Base-by-base conservation (phyloP, 2,888 invertebrate genomes). In the Tridacna crocea region DNA sequence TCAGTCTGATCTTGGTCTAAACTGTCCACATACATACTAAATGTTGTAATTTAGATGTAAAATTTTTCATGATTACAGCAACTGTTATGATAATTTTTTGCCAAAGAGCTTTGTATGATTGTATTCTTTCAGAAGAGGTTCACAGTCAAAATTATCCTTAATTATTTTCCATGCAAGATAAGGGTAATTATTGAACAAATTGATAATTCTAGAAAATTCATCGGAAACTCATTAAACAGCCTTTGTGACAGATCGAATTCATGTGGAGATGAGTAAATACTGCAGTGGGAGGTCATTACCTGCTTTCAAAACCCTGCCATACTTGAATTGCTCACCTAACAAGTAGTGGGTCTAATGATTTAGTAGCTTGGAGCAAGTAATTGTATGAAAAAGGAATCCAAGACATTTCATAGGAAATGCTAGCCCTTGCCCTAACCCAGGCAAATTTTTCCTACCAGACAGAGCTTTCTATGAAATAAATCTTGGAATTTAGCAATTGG, bases 121-220 rank as follows among this genome's bases (percentile, higher is more conserved):
- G 36, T 2, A 8, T 8, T 36, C 2, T 36, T 36, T 36, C 36
- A 36, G 8, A 2, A 36, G 36, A 36, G 36, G 36, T 36, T 36
- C 36, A 2, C 55, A 6, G 19, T 55, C 11, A 15, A 3, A 19
- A 3, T 55, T 55, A 55, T 19, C 10, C 3, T 10, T 11, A 19
- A 6, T 55, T 6, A 19, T 19, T 55, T 15, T 26, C 13, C 11
- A 26, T 26, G 6, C n/a, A 68, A 19, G 68, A 68, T 8, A 68
- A 68, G 68, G 47, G 68, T 68, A n/a, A 47, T 19, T 68, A 46
- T 68, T 27, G 46, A 68, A 68, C 46, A 47, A 68, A 47, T 68
- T 68, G 68, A 68, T 68, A 68, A 46, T 46, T 17, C 47, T 68
- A n/a, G 68, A 65, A 68, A 68, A 68, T 68, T 68, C n/a, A 66